Base-by-base conservation (phyloP, 1,140 invertebrate species). In the Telenomus remus region DNA sequence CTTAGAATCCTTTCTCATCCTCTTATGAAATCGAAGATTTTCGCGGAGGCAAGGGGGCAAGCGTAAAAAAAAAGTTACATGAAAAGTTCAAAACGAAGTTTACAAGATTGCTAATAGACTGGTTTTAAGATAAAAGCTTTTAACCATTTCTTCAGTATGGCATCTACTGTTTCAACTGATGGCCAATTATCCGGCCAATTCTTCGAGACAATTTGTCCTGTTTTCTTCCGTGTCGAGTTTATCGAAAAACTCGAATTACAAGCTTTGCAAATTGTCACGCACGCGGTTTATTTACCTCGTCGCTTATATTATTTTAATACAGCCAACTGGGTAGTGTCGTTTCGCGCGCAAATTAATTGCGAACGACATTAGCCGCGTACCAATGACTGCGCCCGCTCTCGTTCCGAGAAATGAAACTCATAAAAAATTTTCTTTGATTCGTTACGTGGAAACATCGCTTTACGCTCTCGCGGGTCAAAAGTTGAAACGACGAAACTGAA, bases 341-440 rank as follows among this genome's bases (percentile, higher is more conserved):
- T 54, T 48, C n/a, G n/a, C 33, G 7, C 6, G 11, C 16, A 39
- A 68, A 69, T 69, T 60, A 69, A 55, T 69, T 16, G 15, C 49
- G 54, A 69, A 59, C 60, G 53, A 16, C 34, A 55, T 47, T 53
- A 46, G 14, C 15, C 14, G 14, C 16, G 46, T 19, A 14, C 37
- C 37, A 44, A 44, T 44, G 11, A 44, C 6, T 3, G 13, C 13
- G 13, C 43, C 2, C 37, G 37, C 43, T 15, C 6, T 14, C 10
- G 15, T 68, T 55, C 50, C 10, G 19, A 60, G 65, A 69, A 60
- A 51, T 47, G 43, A 59, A 69, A 69, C 47, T 55, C 16, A 37
- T 70, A 61, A 61, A n/a, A 70, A 51, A 43, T 51, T 56, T 56
- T 63, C 44, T 15, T 57, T 47, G 3, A 57, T 65, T 59, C 13